Evolutionary conservation across 2,113 vertebrate genomes (phyloP).

Genomic region (Semnornis frantzii): DNA sequence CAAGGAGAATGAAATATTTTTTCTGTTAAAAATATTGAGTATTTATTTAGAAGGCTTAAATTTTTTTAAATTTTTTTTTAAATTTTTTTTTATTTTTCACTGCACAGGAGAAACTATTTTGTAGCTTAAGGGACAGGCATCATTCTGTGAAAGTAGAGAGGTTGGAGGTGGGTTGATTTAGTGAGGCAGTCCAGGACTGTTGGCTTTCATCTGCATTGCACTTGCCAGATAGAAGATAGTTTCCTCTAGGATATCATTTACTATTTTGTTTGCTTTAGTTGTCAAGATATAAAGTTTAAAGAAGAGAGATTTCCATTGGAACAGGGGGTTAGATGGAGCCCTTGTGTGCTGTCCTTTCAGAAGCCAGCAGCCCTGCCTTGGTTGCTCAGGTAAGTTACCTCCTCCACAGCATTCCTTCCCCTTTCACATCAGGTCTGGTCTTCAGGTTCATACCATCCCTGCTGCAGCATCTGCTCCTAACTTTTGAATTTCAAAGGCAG

Average conservation of each 20-base stretch:
- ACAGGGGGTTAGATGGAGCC: background rate
- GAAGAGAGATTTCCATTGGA: background rate
- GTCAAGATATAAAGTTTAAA: background rate
- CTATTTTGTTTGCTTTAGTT: conserved; percentile 33
- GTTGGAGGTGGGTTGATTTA: background rate
- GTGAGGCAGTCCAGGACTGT: background rate
- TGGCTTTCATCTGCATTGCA: background rate
- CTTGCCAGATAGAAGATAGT: background rate
- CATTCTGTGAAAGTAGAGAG: background rate
- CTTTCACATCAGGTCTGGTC: background rate
- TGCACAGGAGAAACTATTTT: background rate
- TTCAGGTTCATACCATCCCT: background rate
- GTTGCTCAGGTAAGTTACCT: background rate
- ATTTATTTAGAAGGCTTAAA: background rate
- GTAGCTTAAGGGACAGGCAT: background rate
- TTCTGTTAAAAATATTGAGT: background rate
- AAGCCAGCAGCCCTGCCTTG: background rate
- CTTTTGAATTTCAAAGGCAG: background rate
- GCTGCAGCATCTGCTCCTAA: background rate
- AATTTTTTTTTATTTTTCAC: background rate
- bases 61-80: background rate
- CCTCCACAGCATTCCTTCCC: background rate
- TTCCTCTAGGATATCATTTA: background rate
- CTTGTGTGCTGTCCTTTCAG: background rate
- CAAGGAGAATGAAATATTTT: background rate